Evolutionary conservation across 2,113 vertebrate species (phyloP), one percentile per base, ranked within the genome.

Genomic region (Lates calcarifer): DNA sequence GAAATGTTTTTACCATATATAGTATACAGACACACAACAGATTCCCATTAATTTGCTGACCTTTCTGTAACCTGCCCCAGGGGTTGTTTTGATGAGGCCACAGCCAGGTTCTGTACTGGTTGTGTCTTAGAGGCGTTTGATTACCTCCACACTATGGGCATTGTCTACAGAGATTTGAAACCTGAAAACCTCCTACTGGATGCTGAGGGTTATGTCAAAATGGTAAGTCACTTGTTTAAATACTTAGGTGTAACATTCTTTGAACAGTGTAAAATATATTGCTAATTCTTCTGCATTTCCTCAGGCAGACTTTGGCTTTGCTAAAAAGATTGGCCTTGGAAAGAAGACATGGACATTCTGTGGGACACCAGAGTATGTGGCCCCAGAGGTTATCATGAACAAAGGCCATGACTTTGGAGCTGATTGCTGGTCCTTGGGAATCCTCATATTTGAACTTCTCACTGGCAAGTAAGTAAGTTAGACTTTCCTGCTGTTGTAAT

Each of bases 261-360:
- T 18, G 8, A 51, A n/a, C 2, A 11, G 47, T 51, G 8, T 58
- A 26, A 33, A 55, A 4, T 64, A 12, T 31, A 13, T 8, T 22
- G 0, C 22, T 26, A 14, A 24, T 60, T 49, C 35, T 15, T 73
- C 6, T 43, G 1, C 35, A 1, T 76, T 18, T 73, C 47, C 73
- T 28, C 45, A 96, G 95, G 91, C 92, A 67, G 95, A 96, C 83
- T 95, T 96, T 88, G 95, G 95, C 26, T 96, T 96, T 84, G 95
- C 95, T 12, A 96, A 96, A 82, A 91, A 86, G 67, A 94, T 96
- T 7, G 95, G 94, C 8, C 79, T 89, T 20, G 95, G 95, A 22
- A 95, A 94, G 84, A 96, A 96, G 85, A 95, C 94, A 0, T 96
- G 95, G 95, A 96, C 95, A 0, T 96, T 96, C 88, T 96, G 95